Evolutionary conservation across 2,888 invertebrate genomes (phyloP), one percentile per base, ranked within the genome.

Genomic region (Corythucha ciliata): DNA sequence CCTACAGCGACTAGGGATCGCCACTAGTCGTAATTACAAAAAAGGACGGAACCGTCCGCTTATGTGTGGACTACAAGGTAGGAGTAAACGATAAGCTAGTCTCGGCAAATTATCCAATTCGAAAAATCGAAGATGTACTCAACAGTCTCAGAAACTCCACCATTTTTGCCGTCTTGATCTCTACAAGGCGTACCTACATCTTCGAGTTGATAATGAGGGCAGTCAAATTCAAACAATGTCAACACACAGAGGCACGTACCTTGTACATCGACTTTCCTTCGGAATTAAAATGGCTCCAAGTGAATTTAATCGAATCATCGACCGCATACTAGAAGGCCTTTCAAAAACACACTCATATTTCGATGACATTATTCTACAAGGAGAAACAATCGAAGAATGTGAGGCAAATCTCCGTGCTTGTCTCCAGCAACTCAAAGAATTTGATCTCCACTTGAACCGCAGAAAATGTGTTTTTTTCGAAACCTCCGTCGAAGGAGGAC

Each of bases 301-400:
- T 3, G 7, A n/a, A 12, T 42, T 24, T 10, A 42, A 24, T 26
- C 25, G 16, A 4, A 26, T 42, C 2, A 25, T 42, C 16, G 12
- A n/a, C 6, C 53, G 55, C 32, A 52, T 58, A 25, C 18, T 54
- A 8, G 37, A 39, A 8, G 45, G 22, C 8, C 6, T 58, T 7
- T 46, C 44, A 2, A 48, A 48, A 58, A 59, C 32, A 10, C n/a
- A 12, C 8, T 24, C 25, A 2, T 41, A 25, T 14, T 41, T 25
- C n/a, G 41, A 41, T 14, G 59, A 61, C 32, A n/a, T n/a, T n/a
- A 58, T 61, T 8, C 22, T 58, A 3, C 40, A 56, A 45, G 58
- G 59, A n/a, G 26, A 39, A 18, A 53, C 55, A 10, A 8, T 34
- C 12, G 47, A 59, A 52, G 51, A 59, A 54, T 29, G 34, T 14